Percentiles rank a stretch among this genome's conserved stretches.
Conservation (phyloP, 2,888 invertebrate species). For the Thysanoteuthis rhombus region DNA sequence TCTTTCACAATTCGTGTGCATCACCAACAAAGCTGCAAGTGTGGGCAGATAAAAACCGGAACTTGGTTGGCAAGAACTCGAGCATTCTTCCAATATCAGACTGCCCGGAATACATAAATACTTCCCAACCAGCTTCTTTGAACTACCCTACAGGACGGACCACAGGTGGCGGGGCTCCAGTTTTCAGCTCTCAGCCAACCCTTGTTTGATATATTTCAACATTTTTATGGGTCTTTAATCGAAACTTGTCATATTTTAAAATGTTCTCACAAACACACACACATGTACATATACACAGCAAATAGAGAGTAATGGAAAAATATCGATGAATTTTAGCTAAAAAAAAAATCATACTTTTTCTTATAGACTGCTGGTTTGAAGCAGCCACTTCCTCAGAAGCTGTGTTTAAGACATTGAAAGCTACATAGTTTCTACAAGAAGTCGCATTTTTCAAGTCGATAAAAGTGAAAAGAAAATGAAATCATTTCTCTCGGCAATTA, state of each 20-base stretch:
- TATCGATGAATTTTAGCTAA: not conserved
- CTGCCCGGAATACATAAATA: conserved; percentile 30
- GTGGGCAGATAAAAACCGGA: conserved; percentile 31
- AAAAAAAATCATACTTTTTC: not conserved
- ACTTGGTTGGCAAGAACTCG: conserved; percentile 15
- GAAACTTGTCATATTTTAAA: not conserved
- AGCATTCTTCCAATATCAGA: conserved; percentile 16
- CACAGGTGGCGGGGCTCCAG: not conserved
- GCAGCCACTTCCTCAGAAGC: not conserved
- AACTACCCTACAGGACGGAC: not conserved
- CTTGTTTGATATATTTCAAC: conserved; percentile 16
- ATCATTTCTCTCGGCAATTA: not conserved
- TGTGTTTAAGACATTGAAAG: not conserved
- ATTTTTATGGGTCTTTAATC: not conserved
- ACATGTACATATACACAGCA: not conserved
- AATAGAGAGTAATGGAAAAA: not conserved
- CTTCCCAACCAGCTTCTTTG: conserved; percentile 23
- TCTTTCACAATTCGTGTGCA: conserved; percentile 23
- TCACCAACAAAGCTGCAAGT: conserved; percentile 28
- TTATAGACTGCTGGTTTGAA: not conserved
- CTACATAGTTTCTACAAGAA: not conserved
- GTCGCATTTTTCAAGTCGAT: not conserved
- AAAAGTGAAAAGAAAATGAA: not conserved
- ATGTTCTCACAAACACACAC: too few species aligned
- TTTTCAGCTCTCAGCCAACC: conserved; percentile 27